Evolutionary conservation across 2,888 invertebrate genomes (phyloP).

Genomic region (Corbicula japonica): DNA sequence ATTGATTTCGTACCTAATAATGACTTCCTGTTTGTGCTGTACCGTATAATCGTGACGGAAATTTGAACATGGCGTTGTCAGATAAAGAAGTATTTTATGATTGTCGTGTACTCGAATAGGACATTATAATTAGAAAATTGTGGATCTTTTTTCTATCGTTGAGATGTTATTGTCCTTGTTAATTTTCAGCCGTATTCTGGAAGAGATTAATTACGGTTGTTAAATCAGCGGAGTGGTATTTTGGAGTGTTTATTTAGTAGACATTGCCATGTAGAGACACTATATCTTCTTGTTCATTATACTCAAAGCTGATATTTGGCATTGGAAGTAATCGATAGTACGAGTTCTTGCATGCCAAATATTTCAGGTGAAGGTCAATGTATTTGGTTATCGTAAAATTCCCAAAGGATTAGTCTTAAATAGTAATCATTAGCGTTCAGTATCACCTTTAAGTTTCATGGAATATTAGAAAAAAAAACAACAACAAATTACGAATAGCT

Average conservation of each 20-base stretch:
- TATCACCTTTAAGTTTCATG: no score
- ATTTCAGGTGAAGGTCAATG: no score
- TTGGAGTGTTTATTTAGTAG: constrained; percentile 11
- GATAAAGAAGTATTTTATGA: constrained; percentile 16
- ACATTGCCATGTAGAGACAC: background rate
- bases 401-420: no score
- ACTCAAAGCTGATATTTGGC: no score
- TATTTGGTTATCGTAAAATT: no score
- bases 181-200: constrained; percentile 12
- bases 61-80: constrained; percentile 21
- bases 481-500: no score
- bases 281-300: no score
- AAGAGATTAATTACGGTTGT: constrained; percentile 11
- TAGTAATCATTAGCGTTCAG: no score
- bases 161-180: constrained; percentile 7
- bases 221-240: constrained; percentile 2
- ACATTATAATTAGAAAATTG: constrained; percentile 18
- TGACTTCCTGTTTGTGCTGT: constrained; percentile 8
- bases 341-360: no score
- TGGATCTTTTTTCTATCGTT: no score
- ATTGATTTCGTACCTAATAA: constrained; percentile 14
- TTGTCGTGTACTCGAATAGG: constrained; percentile 16
- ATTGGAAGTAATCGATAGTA: no score
- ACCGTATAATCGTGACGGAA: constrained; percentile 17
- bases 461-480: no score